Evolutionary conservation across 2,888 invertebrate species (phyloP).

Genomic region (Ectemnius lituratus): DNA sequence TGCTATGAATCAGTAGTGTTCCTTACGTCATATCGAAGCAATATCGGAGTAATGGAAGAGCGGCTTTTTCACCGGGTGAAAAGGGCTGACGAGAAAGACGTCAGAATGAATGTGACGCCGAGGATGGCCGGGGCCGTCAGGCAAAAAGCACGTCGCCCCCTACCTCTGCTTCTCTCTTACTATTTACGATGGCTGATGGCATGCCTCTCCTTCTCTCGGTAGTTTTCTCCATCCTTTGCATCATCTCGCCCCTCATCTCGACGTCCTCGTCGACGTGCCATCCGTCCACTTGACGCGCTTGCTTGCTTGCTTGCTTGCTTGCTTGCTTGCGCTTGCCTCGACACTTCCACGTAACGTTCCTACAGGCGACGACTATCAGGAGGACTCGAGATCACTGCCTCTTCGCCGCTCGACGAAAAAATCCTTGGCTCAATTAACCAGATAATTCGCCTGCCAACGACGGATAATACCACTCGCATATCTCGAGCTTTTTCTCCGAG

Average conservation of each 20-base stretch:
- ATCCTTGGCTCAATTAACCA: constrained; percentile 50
- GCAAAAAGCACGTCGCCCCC: constrained; percentile 65
- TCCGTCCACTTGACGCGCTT: constrained; percentile 58
- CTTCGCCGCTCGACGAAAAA: constrained; percentile 23
- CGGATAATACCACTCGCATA: too few species aligned
- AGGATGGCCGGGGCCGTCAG: constrained; percentile 60
- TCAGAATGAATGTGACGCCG: constrained; percentile 69
- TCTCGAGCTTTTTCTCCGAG: too few species aligned
- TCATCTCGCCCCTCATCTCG: constrained; percentile 33
- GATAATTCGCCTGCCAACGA: constrained; percentile 51
- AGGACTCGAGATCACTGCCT: constrained; percentile 60
- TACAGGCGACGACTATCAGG: constrained; percentile 39
- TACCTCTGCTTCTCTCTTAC: constrained; percentile 55
- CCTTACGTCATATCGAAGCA: too few species aligned
- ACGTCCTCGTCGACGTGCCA: constrained; percentile 34
- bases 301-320: too few species aligned
- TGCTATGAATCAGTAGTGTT: too few species aligned
- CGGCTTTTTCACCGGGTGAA: constrained; percentile 9
- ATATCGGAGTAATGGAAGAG: too few species aligned
- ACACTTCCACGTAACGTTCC: constrained; percentile 45
- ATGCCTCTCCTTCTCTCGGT: constrained; percentile 50
- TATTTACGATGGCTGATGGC: constrained; percentile 31
- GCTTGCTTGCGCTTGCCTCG: constrained; percentile 48
- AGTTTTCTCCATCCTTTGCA: constrained; percentile 37
- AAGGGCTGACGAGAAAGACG: constrained; percentile 53